phyloP scores from a whole-genome alignment of 2,797 vertebrate species.

The Ctenosaura bakeri region DNA sequence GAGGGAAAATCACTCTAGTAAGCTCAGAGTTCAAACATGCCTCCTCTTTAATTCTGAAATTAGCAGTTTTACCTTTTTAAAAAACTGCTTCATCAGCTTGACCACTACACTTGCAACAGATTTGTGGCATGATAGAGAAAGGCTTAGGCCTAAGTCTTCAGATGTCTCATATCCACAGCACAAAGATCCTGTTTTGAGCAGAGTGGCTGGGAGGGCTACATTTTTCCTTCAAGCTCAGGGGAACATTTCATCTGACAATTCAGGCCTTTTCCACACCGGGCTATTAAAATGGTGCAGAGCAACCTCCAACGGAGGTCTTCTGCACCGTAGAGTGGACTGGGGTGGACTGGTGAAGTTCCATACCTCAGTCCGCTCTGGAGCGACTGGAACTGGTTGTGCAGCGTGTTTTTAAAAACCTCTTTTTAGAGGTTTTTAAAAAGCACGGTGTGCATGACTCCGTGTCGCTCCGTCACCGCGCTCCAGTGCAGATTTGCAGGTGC shows the following conservation, averaged over 20 bases:
- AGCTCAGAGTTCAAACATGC: background rate
- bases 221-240: conserved; percentile 39
- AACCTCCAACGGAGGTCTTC: too few species aligned
- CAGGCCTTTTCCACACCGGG: too few species aligned
- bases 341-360: too few species aligned
- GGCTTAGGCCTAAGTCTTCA: background rate
- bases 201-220: background rate
- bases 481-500: too few species aligned
- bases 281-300: too few species aligned
- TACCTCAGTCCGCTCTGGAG: too few species aligned
- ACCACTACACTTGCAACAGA: background rate
- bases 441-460: too few species aligned
- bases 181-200: background rate
- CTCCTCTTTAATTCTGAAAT: background rate
- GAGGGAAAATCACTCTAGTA: background rate
- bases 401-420: too few species aligned
- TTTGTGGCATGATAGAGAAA: background rate
- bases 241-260: conserved; percentile 24
- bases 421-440: too few species aligned
- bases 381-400: too few species aligned
- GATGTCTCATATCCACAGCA: background rate
- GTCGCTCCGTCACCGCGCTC: too few species aligned
- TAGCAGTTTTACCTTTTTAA: background rate
- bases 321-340: too few species aligned
- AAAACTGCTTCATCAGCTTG: background rate